Evolutionary conservation across 2,797 vertebrate species (phyloP), one percentile per base, ranked within the genome.

Genomic region (Ptychadena robeensis): DNA sequence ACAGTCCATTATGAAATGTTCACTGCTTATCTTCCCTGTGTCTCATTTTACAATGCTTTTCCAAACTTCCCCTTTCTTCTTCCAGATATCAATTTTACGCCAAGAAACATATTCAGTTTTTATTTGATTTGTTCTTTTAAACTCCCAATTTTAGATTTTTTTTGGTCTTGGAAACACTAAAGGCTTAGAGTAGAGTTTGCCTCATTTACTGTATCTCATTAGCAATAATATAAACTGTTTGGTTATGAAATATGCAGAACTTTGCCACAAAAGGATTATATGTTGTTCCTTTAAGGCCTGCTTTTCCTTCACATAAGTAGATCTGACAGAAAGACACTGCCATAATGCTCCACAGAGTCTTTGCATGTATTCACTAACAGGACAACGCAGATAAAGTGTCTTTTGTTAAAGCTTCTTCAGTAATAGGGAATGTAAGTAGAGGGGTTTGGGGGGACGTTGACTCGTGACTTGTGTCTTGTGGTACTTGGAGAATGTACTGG

Each of bases 211-310:
- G 83, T 44, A 85, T 74, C 78, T 76, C 66, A 66, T 75, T 74
- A 85, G 63, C 64, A 37, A 69, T 74, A 75, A 80, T 80, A 61
- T 63, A 73, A 73, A 67, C 77, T 73, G 61, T 81, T 73, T 76
- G 78, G 66, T 76, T 37, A 38, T 32, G 35, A 85, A 57, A 27
- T 85, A 85, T 84, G 77, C 77, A 74, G 31, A 18, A 59, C 31
- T 76, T 68, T 65, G 72, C 83, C 83, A 76, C 72, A 80, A 75
- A 81, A 11, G 77, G 73, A 85, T 85, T 85, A 81, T 4, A 64
- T 80, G 69, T 67, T 73, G 48, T 73, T 74, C 79, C 31, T 81
- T 53, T 70, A 53, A 30, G 48, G 65, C 72, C 78, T 76, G 78
- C 30, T 73, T 75, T 76, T 65, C 71, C 72, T 85, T 85, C 83